Conservation (phyloP, 2,113 vertebrate genomes). For the Elachura formosa region DNA sequence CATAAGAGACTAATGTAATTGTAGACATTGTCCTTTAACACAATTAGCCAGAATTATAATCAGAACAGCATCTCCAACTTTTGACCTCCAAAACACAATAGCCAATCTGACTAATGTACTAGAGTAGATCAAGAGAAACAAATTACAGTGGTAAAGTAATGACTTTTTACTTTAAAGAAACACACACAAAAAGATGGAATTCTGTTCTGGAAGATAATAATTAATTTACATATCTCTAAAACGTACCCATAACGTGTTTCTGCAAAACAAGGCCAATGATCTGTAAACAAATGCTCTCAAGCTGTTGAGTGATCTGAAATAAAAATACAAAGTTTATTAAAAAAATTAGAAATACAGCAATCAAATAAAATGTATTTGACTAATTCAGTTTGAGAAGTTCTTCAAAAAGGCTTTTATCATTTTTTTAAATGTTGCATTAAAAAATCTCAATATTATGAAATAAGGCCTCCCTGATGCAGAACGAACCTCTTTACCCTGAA, state of each 20-base stretch:
- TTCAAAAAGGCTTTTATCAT: background rate
- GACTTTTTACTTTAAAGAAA: background rate
- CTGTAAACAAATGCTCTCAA: slow-evolving; percentile 93
- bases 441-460: background rate
- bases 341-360: background rate
- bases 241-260: slow-evolving; percentile 93
- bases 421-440: background rate
- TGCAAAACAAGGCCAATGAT: slow-evolving; percentile 95
- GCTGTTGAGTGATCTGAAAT: slow-evolving; percentile 89
- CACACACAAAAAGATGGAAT: background rate
- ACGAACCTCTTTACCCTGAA: background rate
- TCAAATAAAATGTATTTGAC: background rate
- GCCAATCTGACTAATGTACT: background rate
- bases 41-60: background rate
- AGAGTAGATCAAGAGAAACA: background rate
- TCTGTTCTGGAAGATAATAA: background rate
- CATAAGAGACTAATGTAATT: background rate
- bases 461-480: background rate
- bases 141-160: background rate
- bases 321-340: slow-evolving; percentile 26
- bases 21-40: background rate
- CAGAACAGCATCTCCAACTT: background rate
- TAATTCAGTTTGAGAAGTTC: background rate
- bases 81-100: background rate
- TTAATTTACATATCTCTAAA: background rate